Evolutionary conservation across 2,113 vertebrate species (phyloP).

Genomic region (Polyodon spathula): DNA sequence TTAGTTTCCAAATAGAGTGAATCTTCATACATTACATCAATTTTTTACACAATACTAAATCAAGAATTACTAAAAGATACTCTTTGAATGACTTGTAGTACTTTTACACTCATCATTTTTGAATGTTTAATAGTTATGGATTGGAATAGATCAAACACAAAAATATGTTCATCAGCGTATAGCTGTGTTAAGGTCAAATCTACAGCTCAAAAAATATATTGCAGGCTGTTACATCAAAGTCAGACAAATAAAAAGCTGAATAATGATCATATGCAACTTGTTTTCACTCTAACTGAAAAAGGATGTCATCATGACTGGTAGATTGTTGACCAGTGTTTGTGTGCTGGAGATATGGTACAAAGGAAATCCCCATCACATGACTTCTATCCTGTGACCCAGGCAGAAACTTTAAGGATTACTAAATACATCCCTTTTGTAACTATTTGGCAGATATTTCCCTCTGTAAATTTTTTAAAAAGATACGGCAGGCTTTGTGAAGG

Average conservation of each 20-base stretch:
- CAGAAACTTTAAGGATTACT: constrained; percentile 15
- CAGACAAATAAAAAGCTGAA: constrained; percentile 14
- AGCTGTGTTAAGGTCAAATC: background rate
- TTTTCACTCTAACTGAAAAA: constrained; percentile 13
- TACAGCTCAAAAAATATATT: background rate
- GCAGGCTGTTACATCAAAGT: constrained; percentile 9
- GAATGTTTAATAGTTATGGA: no score
- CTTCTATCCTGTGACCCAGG: constrained; percentile 15
- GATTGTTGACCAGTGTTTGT: background rate
- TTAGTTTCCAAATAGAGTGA: no score
- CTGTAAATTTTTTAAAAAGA: no score
- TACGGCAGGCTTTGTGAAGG: no score
- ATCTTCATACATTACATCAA: no score
- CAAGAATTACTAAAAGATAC: no score
- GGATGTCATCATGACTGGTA: constrained; percentile 11
- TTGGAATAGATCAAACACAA: no score
- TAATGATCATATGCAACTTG: constrained; percentile 5
- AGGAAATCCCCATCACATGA: constrained; percentile 39
- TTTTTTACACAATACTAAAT: no score
- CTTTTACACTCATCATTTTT: no score
- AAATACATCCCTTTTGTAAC: background rate
- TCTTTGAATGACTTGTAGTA: no score
- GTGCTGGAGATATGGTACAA: background rate
- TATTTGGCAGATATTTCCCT: constrained; percentile 8
- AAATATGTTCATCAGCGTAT: no score